Evolutionary conservation across 1,140 invertebrate genomes (phyloP).

Genomic region (Drosophila yakuba): DNA sequence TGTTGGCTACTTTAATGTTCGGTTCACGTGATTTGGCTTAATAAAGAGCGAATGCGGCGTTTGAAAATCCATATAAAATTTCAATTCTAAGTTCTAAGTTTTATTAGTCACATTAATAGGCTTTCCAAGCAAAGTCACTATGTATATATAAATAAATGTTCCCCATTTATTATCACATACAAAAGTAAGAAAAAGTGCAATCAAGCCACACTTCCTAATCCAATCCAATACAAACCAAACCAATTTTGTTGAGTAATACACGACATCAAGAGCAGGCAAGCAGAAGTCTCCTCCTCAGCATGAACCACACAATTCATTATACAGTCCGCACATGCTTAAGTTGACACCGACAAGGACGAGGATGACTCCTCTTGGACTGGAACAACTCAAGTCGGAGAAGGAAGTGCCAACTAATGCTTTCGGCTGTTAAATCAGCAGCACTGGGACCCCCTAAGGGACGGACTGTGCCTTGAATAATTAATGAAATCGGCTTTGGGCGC

Average conservation of each 20-base stretch:
- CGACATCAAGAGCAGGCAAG: conserved; percentile 7
- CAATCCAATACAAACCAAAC: conserved; percentile 3
- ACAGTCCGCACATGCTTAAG: conserved; percentile 34
- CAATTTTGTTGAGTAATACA: conserved; percentile 23
- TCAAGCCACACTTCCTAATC: not conserved
- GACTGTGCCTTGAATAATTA: conserved; percentile 71
- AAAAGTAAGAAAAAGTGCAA: not conserved
- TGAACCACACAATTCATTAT: conserved; percentile 40
- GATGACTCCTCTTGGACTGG: not conserved
- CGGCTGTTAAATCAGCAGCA: conserved; percentile 56
- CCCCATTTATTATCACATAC: not conserved
- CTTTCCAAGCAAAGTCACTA: not conserved
- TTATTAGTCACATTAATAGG: not conserved
- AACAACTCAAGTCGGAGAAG: not conserved
- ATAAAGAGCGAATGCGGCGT: too few species aligned
- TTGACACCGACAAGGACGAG: conserved; percentile 25
- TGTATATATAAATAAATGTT: conserved; percentile 2
- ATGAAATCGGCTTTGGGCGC: conserved; percentile 54
- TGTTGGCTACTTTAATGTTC: conserved; percentile 3
- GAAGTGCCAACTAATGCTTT: conserved; percentile 47
- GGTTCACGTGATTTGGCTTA: conserved; percentile 5
- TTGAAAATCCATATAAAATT: too few species aligned
- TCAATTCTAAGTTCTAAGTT: too few species aligned
- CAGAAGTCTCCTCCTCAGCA: conserved; percentile 18
- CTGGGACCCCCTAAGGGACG: conserved; percentile 11